Evolutionary conservation across 1,140 invertebrate species (phyloP), one percentile per base, ranked within the genome.

Genomic region (Drosophila sproati): DNA sequence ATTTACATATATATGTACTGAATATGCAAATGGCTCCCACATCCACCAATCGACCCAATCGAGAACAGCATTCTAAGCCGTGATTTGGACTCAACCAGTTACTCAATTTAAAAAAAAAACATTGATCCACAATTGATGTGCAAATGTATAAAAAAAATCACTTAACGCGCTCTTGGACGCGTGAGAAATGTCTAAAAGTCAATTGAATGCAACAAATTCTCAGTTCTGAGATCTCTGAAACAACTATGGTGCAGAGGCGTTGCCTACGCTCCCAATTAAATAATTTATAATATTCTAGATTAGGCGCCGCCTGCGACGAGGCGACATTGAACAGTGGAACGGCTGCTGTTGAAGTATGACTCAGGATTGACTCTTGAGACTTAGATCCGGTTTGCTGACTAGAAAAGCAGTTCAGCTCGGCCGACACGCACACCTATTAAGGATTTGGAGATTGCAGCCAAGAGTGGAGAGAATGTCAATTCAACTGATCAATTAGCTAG

Each of bases 241-340:
- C 5, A 66, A 20, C 28, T 54, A 6, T 34, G 32, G 28, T 55
- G 63, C 71, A 73, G 63, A 73, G 71, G 71, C 71, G 71, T 73
- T 55, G 63, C 50, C 55, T 68, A 55, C 71, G 71, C 48, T 55
- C 63, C 56, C 71, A 73, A 73, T 73, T 73, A 73, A 68, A 73
- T 68, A 73, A 68, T 73, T 73, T 73, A 68, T 63, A 73, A 73
- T 73, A 68, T 73, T 60, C 63, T 68, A 73, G 71, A 73, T 73
- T 73, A 54, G 71, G 71, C 71, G 71, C 71, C 71, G 71, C 63
- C 71, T 73, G 55, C 63, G 55, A 60, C 64, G 48, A 29, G 62
- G 45, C 70, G 70, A 73, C 70, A 73, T 73, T 73, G 70, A 73
- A 70, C 50, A 37, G 28, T 59, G 35, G 62, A 45, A 4, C 52